Evolutionary conservation across 1,140 invertebrate genomes (phyloP).

Genomic region (Brevipalpus yothersi): DNA sequence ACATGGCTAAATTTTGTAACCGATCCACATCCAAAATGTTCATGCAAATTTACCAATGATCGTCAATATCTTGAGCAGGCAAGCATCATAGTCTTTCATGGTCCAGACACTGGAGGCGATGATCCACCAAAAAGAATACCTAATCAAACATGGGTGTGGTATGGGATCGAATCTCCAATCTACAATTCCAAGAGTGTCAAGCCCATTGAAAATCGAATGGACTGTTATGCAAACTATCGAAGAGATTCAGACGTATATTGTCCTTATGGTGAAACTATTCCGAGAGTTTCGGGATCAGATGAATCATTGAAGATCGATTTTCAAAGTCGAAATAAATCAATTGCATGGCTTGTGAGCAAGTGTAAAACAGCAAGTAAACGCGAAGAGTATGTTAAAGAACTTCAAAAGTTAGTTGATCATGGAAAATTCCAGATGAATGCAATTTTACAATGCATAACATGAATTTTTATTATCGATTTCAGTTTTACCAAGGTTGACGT

Average conservation of each 20-base stretch:
- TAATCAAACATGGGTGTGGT: constrained; percentile 12
- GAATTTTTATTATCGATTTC: constrained; percentile 4
- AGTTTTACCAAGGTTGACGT: constrained; percentile 33
- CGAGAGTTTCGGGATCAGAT: not conserved
- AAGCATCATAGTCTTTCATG: not conserved
- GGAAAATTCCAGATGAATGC: too few species aligned
- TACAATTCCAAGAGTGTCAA: constrained; percentile 10
- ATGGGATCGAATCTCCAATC: constrained; percentile 13
- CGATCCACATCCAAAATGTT: not conserved
- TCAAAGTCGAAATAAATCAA: constrained; percentile 14
- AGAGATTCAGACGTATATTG: constrained; percentile 51
- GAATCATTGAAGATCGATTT: not conserved
- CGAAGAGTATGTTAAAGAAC: constrained; percentile 26
- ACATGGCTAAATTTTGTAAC: not conserved
- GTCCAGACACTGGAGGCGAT: constrained; percentile 8
- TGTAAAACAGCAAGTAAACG: constrained; percentile 28
- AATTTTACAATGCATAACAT: too few species aligned
- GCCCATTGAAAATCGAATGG: constrained; percentile 44
- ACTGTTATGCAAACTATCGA: constrained; percentile 85
- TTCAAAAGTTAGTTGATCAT: constrained; percentile 14
- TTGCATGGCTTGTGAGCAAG: constrained; percentile 37
- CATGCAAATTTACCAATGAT: constrained; percentile 1
- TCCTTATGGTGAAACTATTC: not conserved
- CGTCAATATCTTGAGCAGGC: constrained; percentile 1
- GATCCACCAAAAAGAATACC: constrained; percentile 15